Evolutionary conservation across 2,888 invertebrate genomes (phyloP), one percentile per base, ranked within the genome.

Genomic region (Drosophila pseudotakahashii): DNA sequence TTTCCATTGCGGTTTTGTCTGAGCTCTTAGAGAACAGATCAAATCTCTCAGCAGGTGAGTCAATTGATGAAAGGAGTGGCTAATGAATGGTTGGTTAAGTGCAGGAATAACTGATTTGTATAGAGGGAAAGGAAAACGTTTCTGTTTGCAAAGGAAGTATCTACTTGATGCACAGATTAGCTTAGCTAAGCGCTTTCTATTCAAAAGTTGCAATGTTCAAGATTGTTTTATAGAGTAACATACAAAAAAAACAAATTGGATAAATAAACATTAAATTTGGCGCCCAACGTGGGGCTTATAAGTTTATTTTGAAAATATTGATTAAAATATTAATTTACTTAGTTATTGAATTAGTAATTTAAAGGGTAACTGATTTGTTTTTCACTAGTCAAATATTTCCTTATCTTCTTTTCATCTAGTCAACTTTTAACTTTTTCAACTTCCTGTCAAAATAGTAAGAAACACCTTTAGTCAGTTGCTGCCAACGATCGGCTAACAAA

Each of bases 41-140:
- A 44, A 50, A 52, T 71, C 75, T 67, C 71, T 53, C 39, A 58
- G 60, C 60, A 75, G 78, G 53, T 67, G 57, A 77, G 62, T 71
- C 66, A 57, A 66, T 77, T 44, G 44, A 57, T 32, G 32, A 45
- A 47, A 23, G 14, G 60, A 51, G 30, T 2, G 11, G 44, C 59
- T 61, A 60, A 44, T 48, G 39, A 64, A 60, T 37, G 52, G 54
- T 32, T 42, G 32, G 16, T 37, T 23, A 58, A 58, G 41, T 45
- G 41, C 51, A 39, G 30, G 2, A n/a, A 16, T 51, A 50, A 59
- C 32, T 41, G 39, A 58, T 51, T 59, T 41, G 1, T 23, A 32
- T 3, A 1, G n/a, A 39, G 1, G 13, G 10, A 9, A 41, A 19
- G 3, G 7, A 2, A 30, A 30, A 5, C 3, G 6, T 7, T 47